Percentiles rank a stretch among this genome's conserved stretches.
phyloP scores from a whole-genome alignment of 1,140 invertebrate species.

The Microplitis demolitor region DNA sequence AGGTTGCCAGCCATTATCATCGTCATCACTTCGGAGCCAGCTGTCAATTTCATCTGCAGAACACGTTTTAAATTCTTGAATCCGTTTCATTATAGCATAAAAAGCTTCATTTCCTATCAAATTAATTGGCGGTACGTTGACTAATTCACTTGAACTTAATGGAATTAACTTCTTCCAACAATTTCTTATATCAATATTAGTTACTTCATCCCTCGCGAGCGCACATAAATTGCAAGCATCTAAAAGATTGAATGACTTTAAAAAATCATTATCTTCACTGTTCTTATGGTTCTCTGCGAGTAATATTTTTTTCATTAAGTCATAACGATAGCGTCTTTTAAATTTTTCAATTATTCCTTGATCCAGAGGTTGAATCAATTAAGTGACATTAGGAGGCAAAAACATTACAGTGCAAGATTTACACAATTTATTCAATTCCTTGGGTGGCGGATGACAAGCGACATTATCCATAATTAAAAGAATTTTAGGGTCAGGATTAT shows the following conservation, averaged over 20 bases:
- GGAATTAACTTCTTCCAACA: neutral
- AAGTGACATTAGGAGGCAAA: neutral
- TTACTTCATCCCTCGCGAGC: neutral
- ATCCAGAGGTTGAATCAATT: neutral
- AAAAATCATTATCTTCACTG: neutral
- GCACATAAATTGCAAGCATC: neutral
- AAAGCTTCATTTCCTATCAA: neutral
- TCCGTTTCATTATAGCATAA: neutral
- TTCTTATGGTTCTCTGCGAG: neutral
- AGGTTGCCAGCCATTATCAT: conserved; percentile 8
- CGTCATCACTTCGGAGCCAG: neutral
- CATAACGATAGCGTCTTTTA: neutral
- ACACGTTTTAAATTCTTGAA: conserved; percentile 3
- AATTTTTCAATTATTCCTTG: neutral
- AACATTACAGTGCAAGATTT: neutral
- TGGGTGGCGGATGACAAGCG: neutral
- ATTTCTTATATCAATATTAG: neutral
- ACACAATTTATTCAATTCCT: neutral
- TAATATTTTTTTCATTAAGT: neutral
- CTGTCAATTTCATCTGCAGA: neutral
- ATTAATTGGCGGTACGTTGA: neutral
- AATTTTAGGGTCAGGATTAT: neutral
- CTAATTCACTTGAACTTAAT: neutral
- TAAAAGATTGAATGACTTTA: neutral
- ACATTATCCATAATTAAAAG: neutral